Conservation (phyloP, 1,140 invertebrate genomes). For the Magallana angulata region DNA sequence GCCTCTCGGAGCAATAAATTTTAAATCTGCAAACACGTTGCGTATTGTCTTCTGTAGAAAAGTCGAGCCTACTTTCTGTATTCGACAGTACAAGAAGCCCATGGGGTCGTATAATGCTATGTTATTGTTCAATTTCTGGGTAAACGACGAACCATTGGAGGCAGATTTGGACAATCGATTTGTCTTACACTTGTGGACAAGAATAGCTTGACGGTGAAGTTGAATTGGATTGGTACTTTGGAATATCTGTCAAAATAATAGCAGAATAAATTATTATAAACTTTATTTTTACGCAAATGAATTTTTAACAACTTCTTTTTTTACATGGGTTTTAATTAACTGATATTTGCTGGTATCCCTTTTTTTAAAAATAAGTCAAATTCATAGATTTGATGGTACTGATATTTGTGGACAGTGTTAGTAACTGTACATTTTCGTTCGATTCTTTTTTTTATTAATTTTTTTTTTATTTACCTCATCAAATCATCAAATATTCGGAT, state of each 20-base stretch:
- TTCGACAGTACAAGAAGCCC: conserved; percentile 51
- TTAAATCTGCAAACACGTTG: conserved; percentile 1
- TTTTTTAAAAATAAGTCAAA: too few species aligned
- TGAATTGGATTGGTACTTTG: neutral
- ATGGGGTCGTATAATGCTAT: conserved; percentile 40
- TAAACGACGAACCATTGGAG: neutral
- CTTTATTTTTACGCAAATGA: too few species aligned
- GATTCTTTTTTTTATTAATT: too few species aligned
- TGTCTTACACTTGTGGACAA: neutral
- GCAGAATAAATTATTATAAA: too few species aligned
- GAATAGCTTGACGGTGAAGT: neutral
- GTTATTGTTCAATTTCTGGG: neutral
- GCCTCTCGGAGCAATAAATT: neutral
- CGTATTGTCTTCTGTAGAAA: conserved; percentile 44
- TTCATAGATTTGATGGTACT: too few species aligned
- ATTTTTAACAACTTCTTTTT: too few species aligned
- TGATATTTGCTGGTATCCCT: too few species aligned
- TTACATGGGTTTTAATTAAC: too few species aligned
- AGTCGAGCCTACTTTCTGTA: conserved; percentile 58
- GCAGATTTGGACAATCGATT: neutral
- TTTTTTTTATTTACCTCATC: too few species aligned
- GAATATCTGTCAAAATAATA: conserved; percentile 6
- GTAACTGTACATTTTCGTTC: too few species aligned
- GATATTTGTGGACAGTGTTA: too few species aligned
- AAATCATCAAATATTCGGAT: too few species aligned